These are phyloP conservation scores for Branchinecta sandiegonensis DNA, from an alignment of 2,888 invertebrate species.

Conservation along the genomic window DNA sequence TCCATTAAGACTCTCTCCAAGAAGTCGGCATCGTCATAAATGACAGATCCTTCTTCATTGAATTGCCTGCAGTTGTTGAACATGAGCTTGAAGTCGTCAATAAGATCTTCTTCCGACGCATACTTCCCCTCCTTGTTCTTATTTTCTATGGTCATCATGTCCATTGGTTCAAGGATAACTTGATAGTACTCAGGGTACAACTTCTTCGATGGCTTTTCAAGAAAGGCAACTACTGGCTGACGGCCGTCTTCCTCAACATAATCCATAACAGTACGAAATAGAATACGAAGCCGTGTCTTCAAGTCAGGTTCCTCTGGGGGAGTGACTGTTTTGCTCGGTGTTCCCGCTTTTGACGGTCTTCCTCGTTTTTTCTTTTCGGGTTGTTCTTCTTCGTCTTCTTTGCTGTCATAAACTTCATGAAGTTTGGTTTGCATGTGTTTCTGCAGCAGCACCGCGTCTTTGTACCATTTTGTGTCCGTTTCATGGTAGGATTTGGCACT, in stretches of 20 bases:
- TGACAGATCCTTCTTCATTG: constrained; percentile 89
- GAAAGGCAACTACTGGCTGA: constrained; percentile 75
- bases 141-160: constrained; percentile 80
- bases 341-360: constrained; percentile 14
- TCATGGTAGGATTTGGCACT: constrained; percentile 85
- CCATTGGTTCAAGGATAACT: constrained; percentile 82
- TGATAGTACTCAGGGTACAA: constrained; percentile 90
- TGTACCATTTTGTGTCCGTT: constrained; percentile 61
- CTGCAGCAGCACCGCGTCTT: constrained; percentile 68
- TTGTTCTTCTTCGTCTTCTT: constrained; percentile 42
- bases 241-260: constrained; percentile 51
- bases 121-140: constrained; percentile 54
- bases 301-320: constrained; percentile 36
- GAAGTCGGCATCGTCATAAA: constrained; percentile 83
- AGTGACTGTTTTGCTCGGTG: constrained; percentile 23
- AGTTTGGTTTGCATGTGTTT: constrained; percentile 68
- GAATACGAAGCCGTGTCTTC: constrained; percentile 60
- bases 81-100: constrained; percentile 66
- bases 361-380: constrained; percentile 21
- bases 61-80: constrained; percentile 92
- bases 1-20: constrained; percentile 70
- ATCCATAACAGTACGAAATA: constrained; percentile 60
- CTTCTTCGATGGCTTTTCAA: constrained; percentile 91
- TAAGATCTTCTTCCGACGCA: constrained; percentile 43
- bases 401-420: constrained; percentile 42